Evolutionary conservation across 1,140 invertebrate genomes (phyloP).

Genomic region (Eufriesea mexicana): DNA sequence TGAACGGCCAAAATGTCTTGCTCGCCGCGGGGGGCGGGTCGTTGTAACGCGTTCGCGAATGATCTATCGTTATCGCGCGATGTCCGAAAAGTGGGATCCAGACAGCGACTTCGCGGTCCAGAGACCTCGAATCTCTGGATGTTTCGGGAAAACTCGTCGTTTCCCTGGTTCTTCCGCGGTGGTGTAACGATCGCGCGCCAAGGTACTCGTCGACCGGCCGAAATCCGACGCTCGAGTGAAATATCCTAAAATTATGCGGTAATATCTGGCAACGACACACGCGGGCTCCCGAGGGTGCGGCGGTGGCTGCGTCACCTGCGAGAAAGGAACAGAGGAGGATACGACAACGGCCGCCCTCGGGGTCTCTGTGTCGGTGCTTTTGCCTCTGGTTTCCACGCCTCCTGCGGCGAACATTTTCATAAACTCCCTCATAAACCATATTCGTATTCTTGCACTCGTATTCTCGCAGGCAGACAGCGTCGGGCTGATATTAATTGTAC

Average conservation of each 20-base stretch:
- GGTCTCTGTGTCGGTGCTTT: slow-evolving; percentile 46
- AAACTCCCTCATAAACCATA: slow-evolving; percentile 71
- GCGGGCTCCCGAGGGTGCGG: slow-evolving; percentile 48
- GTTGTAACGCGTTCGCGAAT: too few species aligned
- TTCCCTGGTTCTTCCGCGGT: slow-evolving; percentile 40
- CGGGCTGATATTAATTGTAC: slow-evolving; percentile 19
- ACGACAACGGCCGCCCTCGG: slow-evolving; percentile 48
- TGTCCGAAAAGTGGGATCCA: too few species aligned
- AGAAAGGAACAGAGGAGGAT: slow-evolving; percentile 36
- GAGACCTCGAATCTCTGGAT: neutral
- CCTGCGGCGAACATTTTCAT: slow-evolving; percentile 72
- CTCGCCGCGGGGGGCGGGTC: neutral
- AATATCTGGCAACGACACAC: slow-evolving; percentile 72
- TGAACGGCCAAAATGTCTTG: neutral
- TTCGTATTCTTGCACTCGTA: slow-evolving; percentile 33
- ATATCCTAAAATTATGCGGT: slow-evolving; percentile 77
- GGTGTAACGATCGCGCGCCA: slow-evolving; percentile 51
- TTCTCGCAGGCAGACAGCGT: neutral
- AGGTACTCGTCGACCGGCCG: slow-evolving; percentile 39
- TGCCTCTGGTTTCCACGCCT: slow-evolving; percentile 39
- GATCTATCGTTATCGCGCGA: neutral
- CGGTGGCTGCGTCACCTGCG: slow-evolving; percentile 61
- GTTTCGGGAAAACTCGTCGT: neutral
- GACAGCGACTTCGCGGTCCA: too few species aligned
- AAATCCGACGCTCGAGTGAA: slow-evolving; percentile 66